phyloP scores from a whole-genome alignment of 2,888 invertebrate genomes.

The Ophonus ardosiacus region DNA sequence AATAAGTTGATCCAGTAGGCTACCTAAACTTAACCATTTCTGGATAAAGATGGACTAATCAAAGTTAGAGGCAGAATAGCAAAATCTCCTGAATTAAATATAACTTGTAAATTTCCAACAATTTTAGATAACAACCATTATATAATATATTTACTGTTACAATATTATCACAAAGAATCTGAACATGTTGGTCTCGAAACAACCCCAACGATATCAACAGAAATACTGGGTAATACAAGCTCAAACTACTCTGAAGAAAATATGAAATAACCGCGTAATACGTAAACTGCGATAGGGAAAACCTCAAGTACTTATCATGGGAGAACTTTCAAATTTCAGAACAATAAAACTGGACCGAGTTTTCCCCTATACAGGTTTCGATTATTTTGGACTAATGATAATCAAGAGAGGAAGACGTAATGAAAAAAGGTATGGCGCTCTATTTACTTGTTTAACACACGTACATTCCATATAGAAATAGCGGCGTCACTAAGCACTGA shows the following conservation, averaged over 20 bases:
- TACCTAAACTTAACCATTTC: no score
- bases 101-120: background rate
- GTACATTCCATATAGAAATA: slow-evolving; percentile 57
- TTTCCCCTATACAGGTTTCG: slow-evolving; percentile 63
- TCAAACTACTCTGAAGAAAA: background rate
- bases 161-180: background rate
- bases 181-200: background rate
- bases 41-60: no score
- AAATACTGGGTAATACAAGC: background rate
- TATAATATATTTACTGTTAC: background rate
- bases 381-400: slow-evolving; percentile 65
- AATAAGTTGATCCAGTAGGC: no score
- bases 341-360: slow-evolving; percentile 54
- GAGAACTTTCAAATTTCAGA: slow-evolving; percentile 44
- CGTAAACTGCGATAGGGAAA: slow-evolving; percentile 17
- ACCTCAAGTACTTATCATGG: slow-evolving; percentile 59
- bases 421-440: slow-evolving; percentile 59
- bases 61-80: background rate
- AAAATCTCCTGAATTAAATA: background rate
- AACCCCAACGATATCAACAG: background rate
- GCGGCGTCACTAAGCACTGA: slow-evolving; percentile 43
- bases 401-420: slow-evolving; percentile 63
- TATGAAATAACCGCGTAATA: background rate
- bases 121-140: background rate
- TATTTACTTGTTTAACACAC: slow-evolving; percentile 57